Percentiles rank a stretch among this genome's conserved stretches.
Conservation (phyloP, 2,888 invertebrate genomes). For the Tridacna crocea region DNA sequence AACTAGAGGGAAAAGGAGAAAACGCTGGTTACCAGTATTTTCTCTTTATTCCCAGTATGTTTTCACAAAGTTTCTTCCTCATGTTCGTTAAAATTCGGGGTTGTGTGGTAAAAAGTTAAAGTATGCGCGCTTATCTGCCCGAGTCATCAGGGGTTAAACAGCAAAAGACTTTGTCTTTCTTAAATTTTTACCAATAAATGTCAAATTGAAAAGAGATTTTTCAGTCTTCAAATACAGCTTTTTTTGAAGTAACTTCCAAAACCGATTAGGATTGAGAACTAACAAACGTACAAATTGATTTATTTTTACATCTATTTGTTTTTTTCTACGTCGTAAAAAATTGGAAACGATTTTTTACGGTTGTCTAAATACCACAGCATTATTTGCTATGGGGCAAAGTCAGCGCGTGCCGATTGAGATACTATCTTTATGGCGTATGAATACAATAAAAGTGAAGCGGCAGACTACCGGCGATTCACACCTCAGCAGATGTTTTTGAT, state of each 20-base stretch:
- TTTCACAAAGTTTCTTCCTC: too few species aligned
- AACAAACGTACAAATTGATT: constrained; percentile 28
- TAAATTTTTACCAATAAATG: constrained; percentile 11
- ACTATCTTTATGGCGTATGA: constrained; percentile 59
- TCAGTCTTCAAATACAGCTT: not conserved
- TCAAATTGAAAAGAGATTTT: constrained; percentile 15
- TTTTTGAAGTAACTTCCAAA: not conserved
- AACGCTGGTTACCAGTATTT: too few species aligned
- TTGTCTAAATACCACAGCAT: constrained; percentile 46
- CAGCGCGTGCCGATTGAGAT: constrained; percentile 59
- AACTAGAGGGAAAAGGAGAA: too few species aligned
- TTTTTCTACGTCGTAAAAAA: constrained; percentile 35
- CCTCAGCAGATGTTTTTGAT: constrained; percentile 53
- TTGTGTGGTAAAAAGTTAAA: too few species aligned
- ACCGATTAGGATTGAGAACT: constrained; percentile 4
- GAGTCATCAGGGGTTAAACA: too few species aligned
- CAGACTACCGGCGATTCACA: constrained; percentile 52
- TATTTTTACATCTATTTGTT: constrained; percentile 16
- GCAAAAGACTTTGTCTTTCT: not conserved
- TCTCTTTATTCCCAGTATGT: too few species aligned
- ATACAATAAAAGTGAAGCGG: constrained; percentile 44
- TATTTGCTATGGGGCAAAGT: constrained; percentile 42
- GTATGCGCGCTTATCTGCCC: not conserved
- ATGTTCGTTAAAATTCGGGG: too few species aligned
- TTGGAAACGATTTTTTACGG: constrained; percentile 44